Conservation (phyloP, 2,797 vertebrate genomes). For the Tarsius wallacei region DNA sequence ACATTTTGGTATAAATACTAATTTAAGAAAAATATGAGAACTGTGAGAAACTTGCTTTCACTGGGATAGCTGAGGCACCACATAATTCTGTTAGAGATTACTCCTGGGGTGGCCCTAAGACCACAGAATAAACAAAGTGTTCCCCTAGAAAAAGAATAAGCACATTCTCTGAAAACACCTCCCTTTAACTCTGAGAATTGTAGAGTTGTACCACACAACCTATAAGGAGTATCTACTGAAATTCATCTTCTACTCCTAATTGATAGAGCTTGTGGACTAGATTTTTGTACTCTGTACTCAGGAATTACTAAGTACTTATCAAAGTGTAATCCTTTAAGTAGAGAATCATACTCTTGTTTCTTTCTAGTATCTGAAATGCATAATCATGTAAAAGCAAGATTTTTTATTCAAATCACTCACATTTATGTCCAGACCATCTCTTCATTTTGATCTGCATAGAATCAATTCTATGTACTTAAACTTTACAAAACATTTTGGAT, state of each 20-base stretch:
- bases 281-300: not conserved
- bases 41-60: not conserved
- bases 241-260: not conserved
- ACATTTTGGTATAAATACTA: slow-evolving; percentile 10
- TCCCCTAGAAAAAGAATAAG: not conserved
- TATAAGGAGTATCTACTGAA: not conserved
- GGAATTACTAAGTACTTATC: not conserved
- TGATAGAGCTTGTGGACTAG: not conserved
- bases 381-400: not conserved
- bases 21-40: slow-evolving; percentile 34
- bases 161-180: not conserved
- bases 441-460: not conserved
- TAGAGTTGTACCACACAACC: not conserved
- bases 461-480: not conserved
- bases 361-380: not conserved
- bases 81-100: not conserved
- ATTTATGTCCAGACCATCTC: not conserved
- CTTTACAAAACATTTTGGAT: not conserved
- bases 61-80: not conserved
- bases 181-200: not conserved
- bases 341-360: not conserved
- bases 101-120: not conserved
- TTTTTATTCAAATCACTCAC: not conserved
- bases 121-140: not conserved
- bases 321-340: not conserved